Evolutionary conservation across 2,113 vertebrate species (phyloP), one percentile per base, ranked within the genome.

Genomic region (Chloropsis cyanopogon): DNA sequence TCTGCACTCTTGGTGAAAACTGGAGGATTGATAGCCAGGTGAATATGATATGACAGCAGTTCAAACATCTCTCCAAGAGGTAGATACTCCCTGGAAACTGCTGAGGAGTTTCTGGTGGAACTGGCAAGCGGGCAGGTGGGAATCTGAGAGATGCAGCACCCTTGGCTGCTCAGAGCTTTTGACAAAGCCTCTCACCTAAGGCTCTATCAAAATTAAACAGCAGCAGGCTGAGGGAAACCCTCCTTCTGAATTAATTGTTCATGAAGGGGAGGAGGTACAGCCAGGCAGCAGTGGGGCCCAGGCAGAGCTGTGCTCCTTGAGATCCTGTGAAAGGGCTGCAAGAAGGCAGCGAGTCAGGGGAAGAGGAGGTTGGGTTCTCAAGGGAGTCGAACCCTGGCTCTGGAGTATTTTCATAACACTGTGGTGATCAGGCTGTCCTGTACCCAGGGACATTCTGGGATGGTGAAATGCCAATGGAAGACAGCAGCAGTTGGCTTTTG

Each of bases 21-120:
- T 70, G 41, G 31, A 44, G 41, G 33, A 47, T 60, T 69, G 64
- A 46, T 50, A 84, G 49, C 12, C 5, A 11, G 22, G 25, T 63
- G n/a, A 44, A 59, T 44, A 18, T 11, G 20, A 56, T 60, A 41
- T 0, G 0, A 28, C 9, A 66, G 52, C 23, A 77, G 57, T 59
- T 83, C 44, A 64, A 31, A n/a, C 44, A 25, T 1, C 9, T 75
- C 61, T 70, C 31, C 1, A 13, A 71, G 66, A 69, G 21, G 23
- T 13, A 82, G 26, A 42, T 56, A 54, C 37, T 88, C 14, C 82
- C 42, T 1, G 0, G 26, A 63, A 84, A 44, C 31, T 63, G 73
- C 50, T 42, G 60, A 78, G 50, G 39, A 64, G 46, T 61, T 84
- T 85, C n/a, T 6, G 3, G 44, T 70, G 37, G 21, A 82, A 64